Conservation (phyloP, 2,113 vertebrate species). For the Euleptes europaea region DNA sequence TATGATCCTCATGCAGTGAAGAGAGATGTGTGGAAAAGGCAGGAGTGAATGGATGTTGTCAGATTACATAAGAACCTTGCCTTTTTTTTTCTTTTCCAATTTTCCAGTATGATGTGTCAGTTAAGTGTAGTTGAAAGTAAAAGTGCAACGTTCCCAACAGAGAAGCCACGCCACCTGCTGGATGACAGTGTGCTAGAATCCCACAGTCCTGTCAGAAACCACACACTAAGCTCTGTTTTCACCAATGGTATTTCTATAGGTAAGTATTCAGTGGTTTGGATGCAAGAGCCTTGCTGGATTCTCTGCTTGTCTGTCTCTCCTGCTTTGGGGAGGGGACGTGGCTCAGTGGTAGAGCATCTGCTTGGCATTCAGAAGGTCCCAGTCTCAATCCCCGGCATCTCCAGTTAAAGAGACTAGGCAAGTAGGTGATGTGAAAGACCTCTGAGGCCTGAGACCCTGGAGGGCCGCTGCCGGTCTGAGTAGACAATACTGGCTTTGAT, state of each 20-base stretch:
- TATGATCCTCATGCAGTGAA: background rate
- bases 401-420: too few species aligned
- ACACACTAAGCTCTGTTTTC: conserved; percentile 67
- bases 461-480: too few species aligned
- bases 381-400: too few species aligned
- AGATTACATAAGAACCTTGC: conserved; percentile 33
- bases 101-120: conserved; percentile 92
- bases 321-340: too few species aligned
- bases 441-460: too few species aligned
- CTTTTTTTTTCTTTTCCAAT: conserved; percentile 40
- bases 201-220: conserved; percentile 83
- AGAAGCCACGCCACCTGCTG: conserved; percentile 91
- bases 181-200: conserved; percentile 96
- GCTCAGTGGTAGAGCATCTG: too few species aligned
- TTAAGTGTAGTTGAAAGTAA: conserved; percentile 90
- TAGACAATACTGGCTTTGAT: too few species aligned
- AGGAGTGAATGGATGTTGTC: background rate
- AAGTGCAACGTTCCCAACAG: conserved; percentile 90
- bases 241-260: conserved; percentile 89
- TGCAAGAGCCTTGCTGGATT: background rate
- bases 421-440: too few species aligned
- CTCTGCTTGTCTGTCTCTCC: conserved; percentile 42
- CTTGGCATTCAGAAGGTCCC: too few species aligned
- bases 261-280: conserved; percentile 55
- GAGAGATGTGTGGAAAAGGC: background rate